Evolutionary conservation across 2,797 vertebrate genomes (phyloP), one percentile per base, ranked within the genome.

Genomic region (Xiphorhynchus erythropygius): DNA sequence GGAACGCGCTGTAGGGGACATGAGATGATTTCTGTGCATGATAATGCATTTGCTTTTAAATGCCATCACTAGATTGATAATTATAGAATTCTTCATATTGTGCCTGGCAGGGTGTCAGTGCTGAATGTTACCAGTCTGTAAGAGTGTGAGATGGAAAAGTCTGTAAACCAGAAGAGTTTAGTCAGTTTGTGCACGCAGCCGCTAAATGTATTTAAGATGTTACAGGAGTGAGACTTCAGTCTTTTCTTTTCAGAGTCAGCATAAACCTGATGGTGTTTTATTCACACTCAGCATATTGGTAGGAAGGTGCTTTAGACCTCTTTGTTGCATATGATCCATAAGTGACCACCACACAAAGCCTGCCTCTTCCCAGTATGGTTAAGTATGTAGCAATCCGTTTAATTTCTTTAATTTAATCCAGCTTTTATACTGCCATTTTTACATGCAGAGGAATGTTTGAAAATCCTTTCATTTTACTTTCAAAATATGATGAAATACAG

Each of bases 11-110:
- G 82, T 73, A 55, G 44, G 94, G 89, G 80, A 96, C 93, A 84
- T 11, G 83, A 74, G 96, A 87, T 94, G 78, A 97, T 96, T 94
- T 92, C 86, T 88, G 84, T 86, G 91, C 91, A 93, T 92, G 95
- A 96, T 95, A 96, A 95, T 50, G 53, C 94, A 95, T 94, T 96
- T 97, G 88, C 95, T 97, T 95, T 93, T 93, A 97, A 97, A 98
- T 97, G 95, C 92, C 83, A 94, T 87, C 52, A n/a, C 86, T 95
- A 77, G 94, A 85, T 65, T 55, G 84, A 97, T 96, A 97, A 98
- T 97, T 97, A 97, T 92, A 96, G 94, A 98, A 97, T 95, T 92
- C 82, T 96, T 97, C 94, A 96, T 96, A 96, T 97, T 97, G 94
- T 0, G 88, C 91, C 95, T 98, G 95, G 97, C 87, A 82, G 85